A percentile compares a stretch with the other conserved stretches of the same genome.
phyloP scores from a whole-genome alignment of 2,797 vertebrate genomes.

The Rallus crepitans region DNA sequence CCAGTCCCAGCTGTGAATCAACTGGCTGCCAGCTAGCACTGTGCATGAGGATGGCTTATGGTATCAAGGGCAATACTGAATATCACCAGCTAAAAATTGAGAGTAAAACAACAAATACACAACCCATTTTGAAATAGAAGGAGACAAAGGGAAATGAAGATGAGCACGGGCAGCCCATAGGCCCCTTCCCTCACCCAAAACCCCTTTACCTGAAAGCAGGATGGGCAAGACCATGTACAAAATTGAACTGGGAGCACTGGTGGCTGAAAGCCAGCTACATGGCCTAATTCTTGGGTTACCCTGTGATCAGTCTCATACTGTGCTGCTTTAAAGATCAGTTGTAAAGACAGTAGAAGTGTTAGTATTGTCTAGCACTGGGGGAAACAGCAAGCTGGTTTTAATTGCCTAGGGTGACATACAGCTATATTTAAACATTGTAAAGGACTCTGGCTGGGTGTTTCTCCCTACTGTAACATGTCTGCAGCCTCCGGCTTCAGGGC shows the following conservation, averaged over 20 bases:
- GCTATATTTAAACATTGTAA: not conserved
- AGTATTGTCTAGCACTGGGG: not conserved
- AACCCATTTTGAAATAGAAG: not conserved
- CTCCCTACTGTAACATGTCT: not conserved
- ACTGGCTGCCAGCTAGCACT: not conserved
- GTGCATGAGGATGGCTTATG: not conserved
- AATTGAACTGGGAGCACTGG: not conserved
- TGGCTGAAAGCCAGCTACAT: not conserved
- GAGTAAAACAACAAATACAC: not conserved
- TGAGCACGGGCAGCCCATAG: rapidly evolving
- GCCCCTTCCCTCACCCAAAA: not conserved
- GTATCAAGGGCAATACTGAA: not conserved
- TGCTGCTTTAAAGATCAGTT: not conserved
- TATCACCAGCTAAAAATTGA: not conserved
- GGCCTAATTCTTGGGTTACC: not conserved
- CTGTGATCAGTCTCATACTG: not conserved
- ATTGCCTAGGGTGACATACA: not conserved
- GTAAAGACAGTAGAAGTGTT: not conserved
- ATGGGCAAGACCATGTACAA: not conserved
- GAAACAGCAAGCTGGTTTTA: not conserved
- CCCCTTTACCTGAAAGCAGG: not conserved
- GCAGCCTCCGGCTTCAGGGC: not conserved
- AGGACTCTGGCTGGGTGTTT: not conserved
- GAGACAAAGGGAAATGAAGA: not conserved
- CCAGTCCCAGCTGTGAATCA: not conserved